Evolutionary conservation across 1,140 invertebrate genomes (phyloP).

Genomic region (Temnothorax longispinosus): DNA sequence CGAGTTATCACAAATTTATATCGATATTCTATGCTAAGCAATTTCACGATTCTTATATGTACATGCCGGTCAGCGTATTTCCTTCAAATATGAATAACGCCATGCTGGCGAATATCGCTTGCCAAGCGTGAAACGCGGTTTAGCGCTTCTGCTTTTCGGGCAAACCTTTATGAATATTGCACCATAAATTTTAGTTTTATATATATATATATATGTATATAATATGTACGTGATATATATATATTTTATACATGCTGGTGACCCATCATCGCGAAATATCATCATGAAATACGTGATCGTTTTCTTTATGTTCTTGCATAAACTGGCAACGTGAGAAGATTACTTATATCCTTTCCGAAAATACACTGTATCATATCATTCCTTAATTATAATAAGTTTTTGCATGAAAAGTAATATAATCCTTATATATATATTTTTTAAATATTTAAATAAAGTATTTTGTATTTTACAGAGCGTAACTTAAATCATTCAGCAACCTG

Average conservation of each 20-base stretch:
- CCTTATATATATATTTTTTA: neutral
- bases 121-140: slow-evolving; percentile 60
- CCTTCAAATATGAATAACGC: slow-evolving; percentile 54
- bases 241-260: slow-evolving; percentile 17
- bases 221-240: neutral
- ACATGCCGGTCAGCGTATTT: slow-evolving; percentile 58
- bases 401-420: neutral
- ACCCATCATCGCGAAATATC: slow-evolving; percentile 39
- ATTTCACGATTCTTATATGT: slow-evolving; percentile 49
- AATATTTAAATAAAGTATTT: neutral
- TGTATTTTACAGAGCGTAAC: neutral
- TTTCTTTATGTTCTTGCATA: slow-evolving; percentile 40
- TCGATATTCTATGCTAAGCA: slow-evolving; percentile 48
- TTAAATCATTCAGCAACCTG: neutral
- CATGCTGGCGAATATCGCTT: slow-evolving; percentile 51
- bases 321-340: slow-evolving; percentile 1
- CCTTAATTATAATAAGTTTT: neutral
- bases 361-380: neutral
- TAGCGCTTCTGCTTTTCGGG: slow-evolving; percentile 59
- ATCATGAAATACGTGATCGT: neutral
- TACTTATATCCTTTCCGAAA: neutral
- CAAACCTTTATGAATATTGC: slow-evolving; percentile 60
- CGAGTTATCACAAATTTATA: slow-evolving; percentile 35
- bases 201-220: neutral
- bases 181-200: slow-evolving; percentile 54